These are phyloP conservation scores for Rhagoletis zephyria DNA, from an alignment of 1,140 invertebrate species.

Conservation along the genomic window DNA sequence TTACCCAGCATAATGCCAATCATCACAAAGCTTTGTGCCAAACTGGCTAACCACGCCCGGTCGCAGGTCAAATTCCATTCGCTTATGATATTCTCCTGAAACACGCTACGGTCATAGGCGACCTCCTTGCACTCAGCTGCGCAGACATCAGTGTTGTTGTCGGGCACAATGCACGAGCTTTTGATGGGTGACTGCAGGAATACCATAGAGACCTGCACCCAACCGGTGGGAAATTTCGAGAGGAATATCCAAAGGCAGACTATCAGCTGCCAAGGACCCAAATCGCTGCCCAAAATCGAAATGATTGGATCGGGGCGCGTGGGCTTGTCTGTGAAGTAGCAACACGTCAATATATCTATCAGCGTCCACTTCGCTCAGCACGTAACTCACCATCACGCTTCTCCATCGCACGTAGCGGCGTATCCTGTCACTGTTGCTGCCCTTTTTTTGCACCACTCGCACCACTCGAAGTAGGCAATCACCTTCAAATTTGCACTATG, in stretches of 20 bases:
- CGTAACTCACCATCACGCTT: neutral
- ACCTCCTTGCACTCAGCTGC: constrained; percentile 75
- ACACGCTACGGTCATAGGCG: constrained; percentile 78
- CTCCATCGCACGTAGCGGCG: neutral
- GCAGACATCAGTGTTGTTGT: constrained; percentile 71
- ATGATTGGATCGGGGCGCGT: constrained; percentile 50
- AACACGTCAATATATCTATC: neutral
- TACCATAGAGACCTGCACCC: constrained; percentile 80
- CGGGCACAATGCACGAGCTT: constrained; percentile 70
- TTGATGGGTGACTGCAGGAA: constrained; percentile 78
- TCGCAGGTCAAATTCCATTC: constrained; percentile 85
- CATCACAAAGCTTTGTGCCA: constrained; percentile 85
- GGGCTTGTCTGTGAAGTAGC: constrained; percentile 17
- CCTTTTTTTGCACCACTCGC: neutral
- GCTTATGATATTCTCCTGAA: constrained; percentile 81
- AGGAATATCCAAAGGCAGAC: constrained; percentile 79
- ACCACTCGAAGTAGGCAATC: neutral
- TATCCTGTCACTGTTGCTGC: neutral
- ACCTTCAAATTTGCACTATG: neutral
- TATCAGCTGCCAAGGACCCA: constrained; percentile 82
- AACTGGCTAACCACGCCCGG: constrained; percentile 77
- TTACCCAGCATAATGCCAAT: constrained; percentile 82
- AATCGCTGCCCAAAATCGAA: constrained; percentile 71
- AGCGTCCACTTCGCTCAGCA: neutral
- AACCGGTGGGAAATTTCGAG: constrained; percentile 82